Evolutionary conservation across 2,888 invertebrate genomes (phyloP).

Genomic region (Epirrhoe tristata): DNA sequence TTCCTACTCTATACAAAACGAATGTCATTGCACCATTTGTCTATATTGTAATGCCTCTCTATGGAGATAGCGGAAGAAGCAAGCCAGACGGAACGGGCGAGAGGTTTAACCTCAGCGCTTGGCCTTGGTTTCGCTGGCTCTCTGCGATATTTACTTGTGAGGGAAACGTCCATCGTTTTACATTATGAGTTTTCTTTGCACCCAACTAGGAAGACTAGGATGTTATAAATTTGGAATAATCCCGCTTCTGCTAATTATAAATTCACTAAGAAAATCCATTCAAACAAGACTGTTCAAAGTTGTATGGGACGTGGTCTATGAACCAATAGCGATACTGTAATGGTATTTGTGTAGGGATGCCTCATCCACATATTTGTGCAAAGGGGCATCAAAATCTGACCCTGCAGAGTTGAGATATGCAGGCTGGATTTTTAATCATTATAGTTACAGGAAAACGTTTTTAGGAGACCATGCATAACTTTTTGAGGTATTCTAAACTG

Average conservation of each 20-base stretch:
- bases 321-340: no score
- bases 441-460: no score
- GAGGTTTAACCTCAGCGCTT: slow-evolving; percentile 37
- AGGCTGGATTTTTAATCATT: no score
- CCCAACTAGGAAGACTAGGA: slow-evolving; percentile 3
- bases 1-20: slow-evolving; percentile 3
- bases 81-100: slow-evolving; percentile 52
- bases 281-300: no score
- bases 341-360: no score
- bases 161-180: slow-evolving; percentile 11
- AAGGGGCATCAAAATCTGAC: no score
- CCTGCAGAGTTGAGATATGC: no score
- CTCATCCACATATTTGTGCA: no score
- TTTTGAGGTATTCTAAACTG: no score
- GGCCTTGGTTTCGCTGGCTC: slow-evolving; percentile 26
- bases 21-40: slow-evolving; percentile 34
- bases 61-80: slow-evolving; percentile 70
- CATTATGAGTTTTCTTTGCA: slow-evolving; percentile 8
- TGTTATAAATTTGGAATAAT: neutral
- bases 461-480: no score
- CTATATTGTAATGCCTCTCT: slow-evolving; percentile 51
- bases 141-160: slow-evolving; percentile 16
- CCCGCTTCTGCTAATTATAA: neutral
- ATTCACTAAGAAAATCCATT: no score
- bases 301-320: no score